Conservation (phyloP, 2,888 invertebrate species). For the Drosophila kanekoi region DNA sequence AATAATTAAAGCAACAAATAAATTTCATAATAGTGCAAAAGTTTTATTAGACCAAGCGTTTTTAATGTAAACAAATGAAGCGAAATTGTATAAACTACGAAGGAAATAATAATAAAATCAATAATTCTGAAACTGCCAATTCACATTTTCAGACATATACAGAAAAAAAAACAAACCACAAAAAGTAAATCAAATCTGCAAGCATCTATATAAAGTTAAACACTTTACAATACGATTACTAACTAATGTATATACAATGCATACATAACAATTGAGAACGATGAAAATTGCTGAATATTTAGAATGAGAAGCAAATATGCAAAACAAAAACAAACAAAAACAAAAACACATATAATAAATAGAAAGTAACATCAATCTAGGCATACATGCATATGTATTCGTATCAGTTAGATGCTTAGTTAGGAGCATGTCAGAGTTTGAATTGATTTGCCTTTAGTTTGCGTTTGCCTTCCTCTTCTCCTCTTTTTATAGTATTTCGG, state of each 20-base stretch:
- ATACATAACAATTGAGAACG: slow-evolving; percentile 34
- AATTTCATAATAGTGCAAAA: slow-evolving; percentile 49
- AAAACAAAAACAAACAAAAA: slow-evolving; percentile 24
- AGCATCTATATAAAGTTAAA: slow-evolving; percentile 48
- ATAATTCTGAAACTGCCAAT: slow-evolving; percentile 75
- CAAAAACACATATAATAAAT: not conserved
- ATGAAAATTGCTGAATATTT: slow-evolving; percentile 53
- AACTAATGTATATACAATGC: slow-evolving; percentile 47
- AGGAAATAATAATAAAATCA: slow-evolving; percentile 15
- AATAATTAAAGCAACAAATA: slow-evolving; percentile 8
- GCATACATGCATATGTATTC: slow-evolving; percentile 9
- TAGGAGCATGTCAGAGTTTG: slow-evolving; percentile 2
- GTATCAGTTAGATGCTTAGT: slow-evolving; percentile 5
- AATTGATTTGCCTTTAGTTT: slow-evolving; percentile 2
- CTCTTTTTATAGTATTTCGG: not conserved
- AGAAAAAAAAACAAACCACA: slow-evolving; percentile 27
- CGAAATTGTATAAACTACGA: slow-evolving; percentile 29
- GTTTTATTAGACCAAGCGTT: slow-evolving; percentile 60
- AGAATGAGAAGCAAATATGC: slow-evolving; percentile 42
- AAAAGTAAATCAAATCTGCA: slow-evolving; percentile 25
- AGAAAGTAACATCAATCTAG: slow-evolving; percentile 16
- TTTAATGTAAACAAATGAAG: slow-evolving; percentile 52
- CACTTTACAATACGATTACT: slow-evolving; percentile 52
- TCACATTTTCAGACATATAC: slow-evolving; percentile 74
- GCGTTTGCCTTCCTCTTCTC: slow-evolving; percentile 5